These are phyloP conservation scores for Salvelinus fontinalis DNA, from an alignment of 2,113 vertebrate species.

Conservation along the genomic window DNA sequence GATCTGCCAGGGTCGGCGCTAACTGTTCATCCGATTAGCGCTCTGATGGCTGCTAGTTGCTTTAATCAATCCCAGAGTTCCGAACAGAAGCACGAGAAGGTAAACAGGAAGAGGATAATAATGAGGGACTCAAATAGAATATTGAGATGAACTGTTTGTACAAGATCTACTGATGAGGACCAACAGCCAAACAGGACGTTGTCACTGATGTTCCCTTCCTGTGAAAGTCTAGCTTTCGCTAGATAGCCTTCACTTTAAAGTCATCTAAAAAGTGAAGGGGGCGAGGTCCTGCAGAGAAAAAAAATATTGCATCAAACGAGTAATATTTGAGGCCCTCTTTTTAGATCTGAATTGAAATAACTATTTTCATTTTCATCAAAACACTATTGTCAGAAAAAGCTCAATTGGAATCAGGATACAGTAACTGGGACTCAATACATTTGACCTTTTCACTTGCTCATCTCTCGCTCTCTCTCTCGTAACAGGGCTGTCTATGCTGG, in stretches of 20 bases:
- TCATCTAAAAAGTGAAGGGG: no score
- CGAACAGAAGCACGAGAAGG: slow-evolving; percentile 39
- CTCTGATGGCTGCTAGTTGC: slow-evolving; percentile 31
- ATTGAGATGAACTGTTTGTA: slow-evolving; percentile 40
- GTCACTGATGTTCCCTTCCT: slow-evolving; percentile 47
- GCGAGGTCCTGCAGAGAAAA: no score
- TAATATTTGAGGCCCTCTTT: no score
- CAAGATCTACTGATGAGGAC: slow-evolving; percentile 34
- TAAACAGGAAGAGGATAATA: slow-evolving; percentile 62
- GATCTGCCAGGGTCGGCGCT: slow-evolving; percentile 44
- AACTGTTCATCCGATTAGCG: slow-evolving; percentile 59
- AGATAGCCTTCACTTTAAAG: no score
- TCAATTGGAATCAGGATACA: neutral
- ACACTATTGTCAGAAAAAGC: no score
- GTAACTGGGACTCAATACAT: neutral
- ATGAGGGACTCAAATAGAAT: slow-evolving; percentile 52
- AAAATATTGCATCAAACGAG: no score
- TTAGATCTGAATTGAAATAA: no score
- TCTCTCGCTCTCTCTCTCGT: neutral
- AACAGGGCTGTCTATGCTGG: neutral
- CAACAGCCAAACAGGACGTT: slow-evolving; percentile 52
- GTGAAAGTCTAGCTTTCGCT: slow-evolving; percentile 14
- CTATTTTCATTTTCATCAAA: neutral
- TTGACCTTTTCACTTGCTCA: neutral
- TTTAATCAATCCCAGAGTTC: slow-evolving; percentile 30